Conservation (phyloP, 92 coral and sea anemone genomes). For the Porites cylindrica region DNA sequence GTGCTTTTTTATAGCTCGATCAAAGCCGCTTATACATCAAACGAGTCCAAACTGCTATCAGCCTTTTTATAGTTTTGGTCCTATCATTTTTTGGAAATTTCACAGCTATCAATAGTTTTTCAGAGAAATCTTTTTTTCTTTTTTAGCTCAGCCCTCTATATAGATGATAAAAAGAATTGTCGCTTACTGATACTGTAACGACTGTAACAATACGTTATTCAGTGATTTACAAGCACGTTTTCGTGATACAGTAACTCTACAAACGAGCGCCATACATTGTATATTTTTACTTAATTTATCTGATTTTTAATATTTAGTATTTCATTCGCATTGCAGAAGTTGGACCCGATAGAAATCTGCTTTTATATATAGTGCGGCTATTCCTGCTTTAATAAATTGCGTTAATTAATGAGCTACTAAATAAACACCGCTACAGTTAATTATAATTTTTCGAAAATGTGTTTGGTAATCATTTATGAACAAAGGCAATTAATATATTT, state of each 20-base stretch:
- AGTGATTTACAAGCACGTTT: too few relatives aligned
- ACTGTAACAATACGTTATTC: too few relatives aligned
- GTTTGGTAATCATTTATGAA: not conserved
- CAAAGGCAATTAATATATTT: too few relatives aligned
- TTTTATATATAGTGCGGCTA: not conserved
- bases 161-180: not conserved
- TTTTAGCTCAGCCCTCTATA: not conserved
- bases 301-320: too few relatives aligned
- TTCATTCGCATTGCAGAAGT: too few relatives aligned
- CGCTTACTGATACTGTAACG: not conserved
- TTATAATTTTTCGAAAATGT: not conserved
- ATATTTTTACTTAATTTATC: too few relatives aligned
- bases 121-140: too few relatives aligned
- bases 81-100: not conserved
- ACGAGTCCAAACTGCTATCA: not conserved
- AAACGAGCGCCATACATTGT: too few relatives aligned
- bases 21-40: too few relatives aligned
- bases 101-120: not conserved
- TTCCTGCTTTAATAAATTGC: not conserved
- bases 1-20: too few relatives aligned
- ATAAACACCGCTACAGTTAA: not conserved
- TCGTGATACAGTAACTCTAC: too few relatives aligned
- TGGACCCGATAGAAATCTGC: not conserved
- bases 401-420: not conserved
- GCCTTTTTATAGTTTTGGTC: not conserved